A percentile compares a stretch with the other conserved stretches of the same genome.
Conservation (phyloP, 2,113 vertebrate species). For the Epinephelus moara region DNA sequence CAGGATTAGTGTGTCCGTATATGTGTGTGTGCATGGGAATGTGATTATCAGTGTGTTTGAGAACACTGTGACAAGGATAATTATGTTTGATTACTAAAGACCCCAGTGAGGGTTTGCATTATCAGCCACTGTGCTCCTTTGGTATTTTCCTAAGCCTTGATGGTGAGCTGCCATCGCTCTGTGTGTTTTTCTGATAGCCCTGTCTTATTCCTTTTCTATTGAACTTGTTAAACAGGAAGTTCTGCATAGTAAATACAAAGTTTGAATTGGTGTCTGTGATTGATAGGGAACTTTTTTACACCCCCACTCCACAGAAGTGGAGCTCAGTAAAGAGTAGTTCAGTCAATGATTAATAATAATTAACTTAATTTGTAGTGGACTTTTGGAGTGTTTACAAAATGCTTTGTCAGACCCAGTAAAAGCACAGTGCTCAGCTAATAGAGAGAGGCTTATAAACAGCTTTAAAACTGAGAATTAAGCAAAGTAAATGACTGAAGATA, state of each 20-base stretch:
- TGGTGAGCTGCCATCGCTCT: conserved; percentile 43
- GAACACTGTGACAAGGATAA: conserved; percentile 73
- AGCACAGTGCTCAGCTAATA: not conserved
- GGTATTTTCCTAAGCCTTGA: conserved; percentile 59
- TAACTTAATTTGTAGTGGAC: not conserved
- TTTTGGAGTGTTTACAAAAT: conserved; percentile 15
- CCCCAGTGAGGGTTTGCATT: conserved; percentile 66
- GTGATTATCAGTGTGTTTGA: conserved; percentile 71
- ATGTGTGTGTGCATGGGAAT: conserved; percentile 11
- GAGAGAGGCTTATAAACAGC: not conserved
- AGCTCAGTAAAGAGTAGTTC: conserved; percentile 5
- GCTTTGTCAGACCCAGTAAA: not conserved
- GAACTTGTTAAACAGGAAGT: conserved; percentile 40
- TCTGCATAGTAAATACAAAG: conserved; percentile 44
- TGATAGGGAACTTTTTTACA: conserved; percentile 2
- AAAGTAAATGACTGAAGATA: not conserved
- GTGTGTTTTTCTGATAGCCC: conserved; percentile 50
- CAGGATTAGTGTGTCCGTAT: conserved; percentile 36
- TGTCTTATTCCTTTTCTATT: conserved; percentile 21
- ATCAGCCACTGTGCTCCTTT: conserved; percentile 64
- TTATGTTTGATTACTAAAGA: conserved; percentile 80
- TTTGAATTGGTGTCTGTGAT: conserved; percentile 22
- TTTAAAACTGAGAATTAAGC: not conserved
- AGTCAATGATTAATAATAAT: conserved; percentile 38
- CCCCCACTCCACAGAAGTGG: not conserved